Base-by-base conservation (phyloP, 2,797 vertebrate genomes). In the Monodelphis domestica region DNA sequence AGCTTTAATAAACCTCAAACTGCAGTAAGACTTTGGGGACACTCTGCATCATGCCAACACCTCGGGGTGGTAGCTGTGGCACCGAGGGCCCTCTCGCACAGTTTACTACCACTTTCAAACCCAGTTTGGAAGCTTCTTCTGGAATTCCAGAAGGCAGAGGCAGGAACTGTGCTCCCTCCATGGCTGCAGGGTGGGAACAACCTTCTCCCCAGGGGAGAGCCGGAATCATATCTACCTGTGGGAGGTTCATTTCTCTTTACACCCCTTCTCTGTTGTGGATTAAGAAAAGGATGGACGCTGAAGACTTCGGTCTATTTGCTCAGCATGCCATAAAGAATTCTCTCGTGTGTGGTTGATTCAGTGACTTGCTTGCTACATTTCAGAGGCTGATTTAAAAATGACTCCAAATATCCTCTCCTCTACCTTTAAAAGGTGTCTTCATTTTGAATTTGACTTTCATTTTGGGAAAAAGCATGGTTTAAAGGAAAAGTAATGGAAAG, bases 291-390 rank as follows among this genome's bases (percentile, higher is more conserved):
- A n/a, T 87, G 51, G 12, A 92, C 54, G 45, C 5, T 94, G 78
- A 93, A 93, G 56, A 51, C n/a, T 45, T 55, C 53, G 84, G 15
- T 89, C 91, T 54, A 91, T 87, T 90, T 91, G 51, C 88, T 94
- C 89, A 12, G 87, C 15, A 84, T 92, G 91, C 93, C 30, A 26
- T 84, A 84, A 95, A 96, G 89, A 51, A 54, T 78, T 92, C 12
- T 50, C 53, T 59, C n/a, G 10, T 91, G 50, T 84, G 84, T 45
- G 91, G 55, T 5, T 88, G 87, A 91, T 30, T 84, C 70, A 54
- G 53, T 89, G 53, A 95, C 33, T 90, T 45, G 52, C 89, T 93
- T 84, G 54, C 88, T 38, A 28, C 87, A 51, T 88, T 56, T 91
- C 59, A 91, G 55, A 53, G 89, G 30, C 84, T 89, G 63, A 89